A percentile compares a stretch with the other conserved stretches of the same genome.
Evolutionary conservation across 2,888 invertebrate species (phyloP).

Genomic region (Microchrysa polita): DNA sequence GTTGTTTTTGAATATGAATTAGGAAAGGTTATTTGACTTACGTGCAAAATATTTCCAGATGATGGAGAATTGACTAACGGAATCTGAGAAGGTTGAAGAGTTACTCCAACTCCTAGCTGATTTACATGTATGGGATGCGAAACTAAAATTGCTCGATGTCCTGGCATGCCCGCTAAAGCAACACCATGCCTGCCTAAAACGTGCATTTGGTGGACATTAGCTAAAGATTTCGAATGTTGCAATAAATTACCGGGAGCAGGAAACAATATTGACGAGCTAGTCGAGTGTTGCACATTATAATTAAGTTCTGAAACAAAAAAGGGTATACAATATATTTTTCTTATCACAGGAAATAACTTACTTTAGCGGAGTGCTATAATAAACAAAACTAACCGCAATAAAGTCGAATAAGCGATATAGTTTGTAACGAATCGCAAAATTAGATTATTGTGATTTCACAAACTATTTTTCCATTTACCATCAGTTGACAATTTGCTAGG

Average conservation of each 20-base stretch:
- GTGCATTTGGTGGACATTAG: slow-evolving; percentile 67
- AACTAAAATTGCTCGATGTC: slow-evolving; percentile 61
- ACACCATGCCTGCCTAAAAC: slow-evolving; percentile 56
- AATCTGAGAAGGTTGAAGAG: slow-evolving; percentile 56
- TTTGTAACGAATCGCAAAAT: no score
- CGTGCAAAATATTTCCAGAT: slow-evolving; percentile 76
- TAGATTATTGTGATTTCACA: slow-evolving; percentile 52
- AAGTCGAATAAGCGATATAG: no score
- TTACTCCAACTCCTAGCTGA: slow-evolving; percentile 54
- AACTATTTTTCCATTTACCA: slow-evolving; percentile 49
- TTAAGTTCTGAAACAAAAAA: slow-evolving; percentile 61
- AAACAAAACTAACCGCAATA: no score
- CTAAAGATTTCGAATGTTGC: slow-evolving; percentile 67
- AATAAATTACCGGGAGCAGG: slow-evolving; percentile 56
- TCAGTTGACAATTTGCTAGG: no score
- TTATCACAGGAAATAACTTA: no score
- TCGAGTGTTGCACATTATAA: slow-evolving; percentile 65
- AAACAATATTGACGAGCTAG: slow-evolving; percentile 63
- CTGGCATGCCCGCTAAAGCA: slow-evolving; percentile 51
- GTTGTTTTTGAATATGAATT: no score
- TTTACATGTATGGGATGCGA: slow-evolving; percentile 61
- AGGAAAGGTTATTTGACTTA: slow-evolving; percentile 52
- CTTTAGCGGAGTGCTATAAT: no score
- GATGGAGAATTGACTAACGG: slow-evolving; percentile 72
- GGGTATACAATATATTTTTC: no score